Evolutionary conservation across 2,888 invertebrate genomes (phyloP).

Genomic region (Tridacna gigas): DNA sequence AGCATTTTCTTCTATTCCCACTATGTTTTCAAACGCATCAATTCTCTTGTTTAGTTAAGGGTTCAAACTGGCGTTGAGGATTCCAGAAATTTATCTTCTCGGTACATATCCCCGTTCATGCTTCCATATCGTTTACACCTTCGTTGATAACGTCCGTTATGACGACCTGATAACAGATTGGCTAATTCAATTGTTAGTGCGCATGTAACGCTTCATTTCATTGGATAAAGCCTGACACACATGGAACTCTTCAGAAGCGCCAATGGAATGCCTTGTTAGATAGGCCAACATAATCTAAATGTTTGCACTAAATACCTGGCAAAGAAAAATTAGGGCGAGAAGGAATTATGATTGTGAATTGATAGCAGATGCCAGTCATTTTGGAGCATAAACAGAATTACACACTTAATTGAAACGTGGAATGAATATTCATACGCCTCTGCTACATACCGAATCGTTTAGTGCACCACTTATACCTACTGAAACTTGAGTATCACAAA

Average conservation of each 20-base stretch:
- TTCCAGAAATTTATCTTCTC: slow-evolving; percentile 11
- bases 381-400: slow-evolving; percentile 19
- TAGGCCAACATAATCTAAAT: background rate
- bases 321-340: slow-evolving; percentile 10
- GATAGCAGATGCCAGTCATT: slow-evolving; percentile 23
- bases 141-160: slow-evolving; percentile 2
- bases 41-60: too few species aligned
- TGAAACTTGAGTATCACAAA: slow-evolving; percentile 11
- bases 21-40: background rate
- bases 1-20: background rate
- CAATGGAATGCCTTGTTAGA: too few species aligned
- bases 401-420: slow-evolving; percentile 16
- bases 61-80: background rate
- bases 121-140: slow-evolving; percentile 18
- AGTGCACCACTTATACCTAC: background rate
- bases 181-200: background rate
- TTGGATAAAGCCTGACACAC: background rate
- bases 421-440: slow-evolving; percentile 23
- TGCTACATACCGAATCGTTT: background rate
- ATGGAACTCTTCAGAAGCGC: too few species aligned
- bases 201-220: background rate
- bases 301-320: slow-evolving; percentile 27
- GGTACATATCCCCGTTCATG: slow-evolving; percentile 14
- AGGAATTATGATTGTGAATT: slow-evolving; percentile 18
- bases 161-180: slow-evolving; percentile 11